These are phyloP conservation scores for Salvelinus fontinalis DNA, from an alignment of 2,113 vertebrate genomes.

Conservation along the genomic window DNA sequence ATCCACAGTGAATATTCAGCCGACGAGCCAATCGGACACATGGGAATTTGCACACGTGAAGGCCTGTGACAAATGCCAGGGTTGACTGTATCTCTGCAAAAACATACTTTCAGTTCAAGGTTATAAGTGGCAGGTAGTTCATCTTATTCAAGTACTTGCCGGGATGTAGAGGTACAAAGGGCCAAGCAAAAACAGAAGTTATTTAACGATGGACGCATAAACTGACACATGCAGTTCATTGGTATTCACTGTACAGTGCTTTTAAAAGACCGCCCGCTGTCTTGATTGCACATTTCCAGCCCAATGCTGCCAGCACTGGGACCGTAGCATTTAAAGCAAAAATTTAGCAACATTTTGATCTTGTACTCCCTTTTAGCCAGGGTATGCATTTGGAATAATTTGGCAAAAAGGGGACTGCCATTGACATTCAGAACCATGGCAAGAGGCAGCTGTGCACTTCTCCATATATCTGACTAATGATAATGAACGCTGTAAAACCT, in stretches of 20 bases:
- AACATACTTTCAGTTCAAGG: constrained; percentile 28
- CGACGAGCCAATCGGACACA: constrained; percentile 11
- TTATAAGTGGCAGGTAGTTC: constrained; percentile 41
- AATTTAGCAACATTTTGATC: constrained; percentile 25
- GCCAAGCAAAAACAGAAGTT: constrained; percentile 12
- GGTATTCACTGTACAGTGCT: constrained; percentile 26
- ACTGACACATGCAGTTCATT: constrained; percentile 28
- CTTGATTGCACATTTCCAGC: constrained; percentile 25
- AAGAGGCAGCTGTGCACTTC: neutral
- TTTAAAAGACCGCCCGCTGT: constrained; percentile 16
- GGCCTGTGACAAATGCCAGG: constrained; percentile 14
- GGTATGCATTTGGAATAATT: constrained; percentile 8
- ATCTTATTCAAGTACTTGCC: constrained; percentile 22
- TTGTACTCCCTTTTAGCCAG: constrained; percentile 8
- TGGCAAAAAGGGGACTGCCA: neutral
- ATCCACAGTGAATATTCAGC: constrained; percentile 23
- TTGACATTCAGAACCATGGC: neutral
- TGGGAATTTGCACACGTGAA: constrained; percentile 28
- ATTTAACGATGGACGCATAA: constrained; percentile 20
- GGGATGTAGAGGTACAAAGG: constrained; percentile 17
- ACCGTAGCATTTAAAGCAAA: constrained; percentile 22
- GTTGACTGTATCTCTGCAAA: constrained; percentile 11
- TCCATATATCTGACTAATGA: neutral
- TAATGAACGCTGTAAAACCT: neutral
- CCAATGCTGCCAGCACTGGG: neutral